Conservation (phyloP, 2,113 vertebrate genomes). For the Python bivittatus region DNA sequence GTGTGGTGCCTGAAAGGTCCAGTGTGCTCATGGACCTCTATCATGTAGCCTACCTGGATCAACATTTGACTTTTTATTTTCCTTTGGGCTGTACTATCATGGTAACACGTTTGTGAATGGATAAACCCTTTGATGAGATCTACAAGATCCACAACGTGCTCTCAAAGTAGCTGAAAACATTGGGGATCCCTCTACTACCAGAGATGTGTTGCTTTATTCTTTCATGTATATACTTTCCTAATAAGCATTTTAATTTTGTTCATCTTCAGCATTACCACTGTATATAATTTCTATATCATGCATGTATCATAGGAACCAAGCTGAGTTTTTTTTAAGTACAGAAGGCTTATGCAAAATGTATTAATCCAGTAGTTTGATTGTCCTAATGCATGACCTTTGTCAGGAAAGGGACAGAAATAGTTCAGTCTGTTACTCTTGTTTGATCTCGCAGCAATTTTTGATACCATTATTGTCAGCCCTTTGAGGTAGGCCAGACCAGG, state of each 20-base stretch:
- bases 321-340: not conserved
- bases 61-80: not conserved
- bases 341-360: not conserved
- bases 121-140: not conserved
- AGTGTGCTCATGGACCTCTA: too few species aligned
- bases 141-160: not conserved
- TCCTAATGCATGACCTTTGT: not conserved
- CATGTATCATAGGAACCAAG: not conserved
- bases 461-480: not conserved
- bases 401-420: not conserved
- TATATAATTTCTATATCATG: not conserved
- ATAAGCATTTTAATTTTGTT: not conserved
- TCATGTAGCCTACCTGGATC: not conserved
- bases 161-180: not conserved
- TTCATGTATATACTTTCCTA: not conserved
- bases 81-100: not conserved
- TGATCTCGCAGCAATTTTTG: not conserved
- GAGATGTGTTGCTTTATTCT: not conserved
- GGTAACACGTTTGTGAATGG: not conserved
- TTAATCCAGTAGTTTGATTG: not conserved
- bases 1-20: not conserved
- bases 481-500: not conserved
- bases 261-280: not conserved
- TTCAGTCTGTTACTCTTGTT: not conserved
- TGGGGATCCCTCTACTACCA: not conserved